Percentiles rank a stretch among this genome's conserved stretches.
These are phyloP conservation scores for Spatulosminthurus flaviceps DNA, from an alignment of 2,888 invertebrate genomes.

Conservation along the genomic window DNA sequence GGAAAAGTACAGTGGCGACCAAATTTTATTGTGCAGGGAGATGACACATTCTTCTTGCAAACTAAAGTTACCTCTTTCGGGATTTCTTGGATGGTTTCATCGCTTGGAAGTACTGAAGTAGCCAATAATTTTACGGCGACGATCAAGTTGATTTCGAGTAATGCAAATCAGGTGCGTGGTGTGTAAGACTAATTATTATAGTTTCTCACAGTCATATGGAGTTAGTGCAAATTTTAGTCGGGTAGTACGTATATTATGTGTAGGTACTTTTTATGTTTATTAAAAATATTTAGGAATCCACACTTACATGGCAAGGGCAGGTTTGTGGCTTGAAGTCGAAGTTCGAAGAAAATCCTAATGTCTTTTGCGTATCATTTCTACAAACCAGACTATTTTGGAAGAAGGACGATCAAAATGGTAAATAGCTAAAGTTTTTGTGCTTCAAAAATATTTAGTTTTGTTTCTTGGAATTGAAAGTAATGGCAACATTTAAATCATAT, in stretches of 20 bases:
- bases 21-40: background rate
- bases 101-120: constrained; percentile 7
- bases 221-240: no score
- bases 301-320: background rate
- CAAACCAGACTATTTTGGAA: background rate
- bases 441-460: background rate
- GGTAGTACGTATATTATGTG: background rate
- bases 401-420: background rate
- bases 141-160: background rate
- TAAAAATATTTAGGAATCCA: background rate
- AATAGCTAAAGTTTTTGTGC: background rate
- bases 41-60: constrained; percentile 9
- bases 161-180: background rate
- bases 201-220: no score
- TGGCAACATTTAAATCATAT: background rate
- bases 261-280: background rate
- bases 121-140: background rate
- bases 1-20: background rate
- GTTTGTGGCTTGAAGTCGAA: background rate
- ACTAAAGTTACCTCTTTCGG: background rate
- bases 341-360: constrained; percentile 3
- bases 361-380: background rate
- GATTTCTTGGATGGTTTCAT: background rate
- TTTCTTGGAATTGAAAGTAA: background rate
- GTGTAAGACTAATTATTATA: no score